phyloP scores from a whole-genome alignment of 2,888 invertebrate genomes.

The Poecilus cupreus region DNA sequence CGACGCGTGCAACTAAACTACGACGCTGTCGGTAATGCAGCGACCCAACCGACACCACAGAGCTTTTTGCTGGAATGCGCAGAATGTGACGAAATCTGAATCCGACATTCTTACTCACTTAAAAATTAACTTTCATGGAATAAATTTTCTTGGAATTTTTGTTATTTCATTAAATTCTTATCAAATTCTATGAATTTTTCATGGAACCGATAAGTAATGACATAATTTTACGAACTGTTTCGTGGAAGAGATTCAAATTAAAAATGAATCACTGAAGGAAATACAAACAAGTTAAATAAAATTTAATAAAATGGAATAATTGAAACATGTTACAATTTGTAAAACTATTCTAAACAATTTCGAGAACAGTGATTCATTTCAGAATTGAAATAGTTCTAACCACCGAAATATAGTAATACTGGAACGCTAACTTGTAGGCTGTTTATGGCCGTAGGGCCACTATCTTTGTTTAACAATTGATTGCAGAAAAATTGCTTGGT shows the following conservation, averaged over 20 bases:
- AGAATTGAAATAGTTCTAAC: too few relatives aligned
- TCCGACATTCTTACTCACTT: constrained; percentile 23
- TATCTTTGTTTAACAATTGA: too few relatives aligned
- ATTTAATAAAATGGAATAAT: too few relatives aligned
- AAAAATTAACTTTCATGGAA: constrained; percentile 34
- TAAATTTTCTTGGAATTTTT: constrained; percentile 20
- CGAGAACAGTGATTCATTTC: too few relatives aligned
- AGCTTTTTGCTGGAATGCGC: constrained; percentile 27
- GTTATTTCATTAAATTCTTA: constrained; percentile 24
- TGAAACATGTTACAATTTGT: too few relatives aligned
- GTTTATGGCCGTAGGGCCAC: too few relatives aligned
- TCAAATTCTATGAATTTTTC: constrained; percentile 20
- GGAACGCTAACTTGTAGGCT: too few relatives aligned
- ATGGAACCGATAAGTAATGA: neutral
- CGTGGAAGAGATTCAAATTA: neutral
- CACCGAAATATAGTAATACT: too few relatives aligned
- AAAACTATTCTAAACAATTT: too few relatives aligned
- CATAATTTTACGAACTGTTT: neutral
- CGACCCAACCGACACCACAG: constrained; percentile 20
- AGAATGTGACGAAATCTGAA: constrained; percentile 40
- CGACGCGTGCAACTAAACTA: constrained; percentile 14
- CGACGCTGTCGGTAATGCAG: constrained; percentile 33
- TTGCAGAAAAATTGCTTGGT: too few relatives aligned
- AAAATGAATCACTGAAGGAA: neutral
- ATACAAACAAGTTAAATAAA: neutral